Evolutionary conservation across 2,797 vertebrate genomes (phyloP), one percentile per base, ranked within the genome.

Genomic region (Mormyrops attenuatus): DNA sequence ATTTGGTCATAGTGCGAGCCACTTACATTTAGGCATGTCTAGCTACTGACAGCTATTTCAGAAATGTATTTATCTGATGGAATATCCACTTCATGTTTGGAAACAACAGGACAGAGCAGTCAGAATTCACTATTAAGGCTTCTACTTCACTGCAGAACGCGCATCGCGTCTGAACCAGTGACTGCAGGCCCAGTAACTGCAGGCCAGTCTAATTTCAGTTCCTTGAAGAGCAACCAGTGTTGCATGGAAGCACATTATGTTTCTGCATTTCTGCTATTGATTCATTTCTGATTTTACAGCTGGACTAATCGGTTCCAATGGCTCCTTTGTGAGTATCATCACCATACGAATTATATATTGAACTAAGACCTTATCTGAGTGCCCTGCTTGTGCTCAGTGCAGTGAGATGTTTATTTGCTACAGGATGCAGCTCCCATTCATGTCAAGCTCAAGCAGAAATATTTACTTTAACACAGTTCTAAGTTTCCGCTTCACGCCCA

Each of bases 101-200:
- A 82, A 84, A 80, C 38, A 80, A 26, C 73, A 44, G 73, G 17
- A n/a, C 6, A 80, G 73, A 44, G 53, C 89, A 85, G 80, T 85
- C 88, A 89, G 73, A 90, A 85, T 88, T 55, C 26, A 6, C 84
- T 91, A 87, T 50, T 80, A 88, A 85, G 69, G 89, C 88, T 69
- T 88, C 55, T 26, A 50, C 5, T 57, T 86, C 9, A 15, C 26
- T 52, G 13, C 26, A 22, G 57, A 90, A 88, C 80, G 53, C 4
- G 5, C 11, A 34, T 69, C 30, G 1, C 30, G 5, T 26, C n/a
- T 26, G 77, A 90, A 89, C 84, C 26, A 80, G 85, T 30, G 17
- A 73, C 57, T 60, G 50, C 34, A 89, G 20, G 73, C 38, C 30
- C 44, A 89, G n/a, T n/a, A 22, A 63, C 82, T 50, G 41, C n/a